These are phyloP conservation scores for Clinocottus analis DNA, from an alignment of 2,113 vertebrate genomes.

Conservation along the genomic window DNA sequence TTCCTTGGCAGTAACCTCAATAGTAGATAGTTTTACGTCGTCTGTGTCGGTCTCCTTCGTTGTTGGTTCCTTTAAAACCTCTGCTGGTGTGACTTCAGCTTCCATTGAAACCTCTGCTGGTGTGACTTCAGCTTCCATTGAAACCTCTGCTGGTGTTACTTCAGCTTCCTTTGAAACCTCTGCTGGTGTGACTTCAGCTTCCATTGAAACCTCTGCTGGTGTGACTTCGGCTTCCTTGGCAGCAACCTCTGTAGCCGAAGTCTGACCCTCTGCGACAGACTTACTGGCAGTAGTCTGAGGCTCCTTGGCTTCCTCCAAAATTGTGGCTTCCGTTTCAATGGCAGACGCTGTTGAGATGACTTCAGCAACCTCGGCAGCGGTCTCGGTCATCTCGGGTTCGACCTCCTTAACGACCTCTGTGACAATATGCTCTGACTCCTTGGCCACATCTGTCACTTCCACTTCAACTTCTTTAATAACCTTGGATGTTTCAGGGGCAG, in stretches of 20 bases:
- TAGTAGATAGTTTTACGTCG: neutral
- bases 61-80: neutral
- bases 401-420: constrained; percentile 10
- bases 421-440: neutral
- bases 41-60: neutral
- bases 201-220: neutral
- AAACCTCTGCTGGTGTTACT: neutral
- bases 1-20: constrained; percentile 2
- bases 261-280: neutral
- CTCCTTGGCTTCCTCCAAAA: neutral
- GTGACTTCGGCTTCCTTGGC: neutral
- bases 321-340: neutral
- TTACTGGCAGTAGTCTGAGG: neutral
- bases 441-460: neutral
- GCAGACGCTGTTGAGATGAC: neutral
- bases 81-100: neutral
- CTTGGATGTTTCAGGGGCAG: neutral
- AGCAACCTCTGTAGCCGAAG: neutral
- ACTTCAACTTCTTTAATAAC: neutral
- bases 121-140: neutral
- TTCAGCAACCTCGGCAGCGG: constrained; percentile 4
- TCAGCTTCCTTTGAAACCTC: neutral
- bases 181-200: neutral
- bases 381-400: neutral
- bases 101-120: neutral